phyloP scores from a whole-genome alignment of 2,888 invertebrate species.

The Pseudanteris insignis region DNA sequence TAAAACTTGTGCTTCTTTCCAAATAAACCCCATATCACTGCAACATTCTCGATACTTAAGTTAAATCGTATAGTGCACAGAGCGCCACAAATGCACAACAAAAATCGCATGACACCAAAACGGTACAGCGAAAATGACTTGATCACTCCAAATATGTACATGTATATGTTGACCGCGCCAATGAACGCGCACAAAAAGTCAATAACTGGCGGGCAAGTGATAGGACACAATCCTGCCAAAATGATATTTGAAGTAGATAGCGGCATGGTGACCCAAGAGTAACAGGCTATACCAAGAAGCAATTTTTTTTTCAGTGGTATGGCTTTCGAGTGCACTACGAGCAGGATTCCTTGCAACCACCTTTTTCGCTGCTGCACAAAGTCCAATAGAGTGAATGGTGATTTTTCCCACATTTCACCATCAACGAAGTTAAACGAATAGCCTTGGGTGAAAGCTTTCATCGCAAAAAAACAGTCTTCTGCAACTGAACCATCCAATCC shows the following conservation, averaged over 20 bases:
- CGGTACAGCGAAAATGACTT: conserved; percentile 93
- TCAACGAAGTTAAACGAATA: conserved; percentile 95
- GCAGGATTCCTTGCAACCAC: conserved; percentile 92
- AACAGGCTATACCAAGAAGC: conserved; percentile 86
- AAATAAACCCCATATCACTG: conserved; percentile 92
- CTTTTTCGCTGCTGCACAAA: conserved; percentile 95
- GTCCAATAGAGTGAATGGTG: conserved; percentile 93
- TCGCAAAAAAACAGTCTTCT: conserved; percentile 96
- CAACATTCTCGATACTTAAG: conserved; percentile 92
- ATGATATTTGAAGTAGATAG: conserved; percentile 89
- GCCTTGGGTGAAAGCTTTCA: conserved; percentile 91
- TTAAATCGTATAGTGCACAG: conserved; percentile 92
- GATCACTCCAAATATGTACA: conserved; percentile 97
- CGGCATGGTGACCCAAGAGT: conserved; percentile 96
- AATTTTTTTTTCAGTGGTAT: conserved; percentile 83
- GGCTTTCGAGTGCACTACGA: conserved; percentile 86
- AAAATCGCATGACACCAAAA: conserved; percentile 81
- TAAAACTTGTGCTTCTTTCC: conserved; percentile 97
- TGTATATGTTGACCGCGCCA: conserved; percentile 93
- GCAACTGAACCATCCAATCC: conserved; percentile 97
- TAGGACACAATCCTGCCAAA: conserved; percentile 86
- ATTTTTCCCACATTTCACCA: conserved; percentile 99
- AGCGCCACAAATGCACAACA: conserved; percentile 84
- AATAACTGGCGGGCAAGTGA: conserved; percentile 82
- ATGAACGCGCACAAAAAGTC: conserved; percentile 91